Evolutionary conservation across 2,113 vertebrate genomes (phyloP), one percentile per base, ranked within the genome.

Genomic region (Neomonachus schauinslandi): DNA sequence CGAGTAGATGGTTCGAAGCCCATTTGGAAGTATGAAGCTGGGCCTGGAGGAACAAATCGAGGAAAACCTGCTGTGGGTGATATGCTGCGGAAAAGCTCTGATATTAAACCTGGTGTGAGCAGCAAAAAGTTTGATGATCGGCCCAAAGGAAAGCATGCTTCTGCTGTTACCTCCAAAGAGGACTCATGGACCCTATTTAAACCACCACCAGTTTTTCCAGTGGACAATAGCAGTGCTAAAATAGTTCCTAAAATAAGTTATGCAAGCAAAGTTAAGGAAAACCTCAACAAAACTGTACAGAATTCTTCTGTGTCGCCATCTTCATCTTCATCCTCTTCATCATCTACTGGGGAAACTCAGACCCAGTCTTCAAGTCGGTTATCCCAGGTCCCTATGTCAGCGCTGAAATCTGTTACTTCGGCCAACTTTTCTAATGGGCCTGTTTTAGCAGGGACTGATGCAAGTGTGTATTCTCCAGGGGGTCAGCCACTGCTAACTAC

Each of bases 191-290:
- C 99, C 98, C 99, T 99, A 91, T 99, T 99, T 98, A 99, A 99
- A 98, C 99, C 99, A 42, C 99, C 99, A 51, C 99, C 99, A 15
- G 99, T 99, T 98, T 99, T 99, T 99, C 99, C 99, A 98, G 99
- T 99, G 99, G 99, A 99, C 99, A 99, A 99, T 97, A 99, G 99
- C 99, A 99, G 99, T 98, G 99, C 99, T 98, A 99, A 99, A 99
- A 99, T 99, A 74, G 99, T 99, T 99, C 99, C 99, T 98, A 99
- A 99, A 99, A 99, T 99, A 99, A 99, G 99, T 99, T 99, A 99
- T 99, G 99, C 99, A 99, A 99, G 99, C 98, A 99, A 99, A 99
- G 99, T 99, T 98, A 99, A 99, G 99, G 99, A 99, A 98, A 99
- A 99, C 99, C 99, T 99, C 99, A 99, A 99, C 99, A 99, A 99